Base-by-base conservation (phyloP, 2,888 invertebrate species). In the Tachina lurida region DNA sequence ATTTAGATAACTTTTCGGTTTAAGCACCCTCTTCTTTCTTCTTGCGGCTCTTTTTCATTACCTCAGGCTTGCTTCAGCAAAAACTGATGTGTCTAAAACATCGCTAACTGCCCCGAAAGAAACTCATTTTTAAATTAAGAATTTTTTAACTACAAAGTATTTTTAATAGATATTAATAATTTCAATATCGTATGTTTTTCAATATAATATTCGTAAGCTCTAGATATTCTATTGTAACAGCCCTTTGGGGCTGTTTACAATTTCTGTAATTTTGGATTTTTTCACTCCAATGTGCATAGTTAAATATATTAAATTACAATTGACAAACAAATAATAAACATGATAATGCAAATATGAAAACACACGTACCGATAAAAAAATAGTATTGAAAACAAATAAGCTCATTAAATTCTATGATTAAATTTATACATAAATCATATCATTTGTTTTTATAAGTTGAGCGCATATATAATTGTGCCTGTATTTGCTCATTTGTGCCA, bases 261-360 rank as follows among this genome's bases (percentile, higher is more conserved):
- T 3, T 31, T 31, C 31, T 31, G 31, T 31, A 31, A 4, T 58
- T 58, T 39, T 15, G 8, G 39, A 19, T 19, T 45, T 5, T 7
- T n/a, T 31, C 10, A 0, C 7, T 31, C 39, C n/a, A 39, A 15
- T 41, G 17, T 19, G 4, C 49, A 10, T 60, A 54, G 65, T 54
- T 31, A 75, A 62, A 74, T 47, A 63, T 60, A 70, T 78, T 62
- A 70, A 68, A 78, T 70, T 70, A 52, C 68, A 70, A 52, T 43
- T 22, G 43, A 52, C 4, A 68, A 70, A 68, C 43, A 60, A 70
- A 68, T 49, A 56, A 58, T 58, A 58, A 54, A 67, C 52, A 77
- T 47, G 19, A 3, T 47, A 31, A 31, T 31, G 10, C 31, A 17
- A 47, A 19, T 31, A 47, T 39, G 12, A 9, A 58, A 58, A 58